phyloP scores from a whole-genome alignment of 1,140 invertebrate species.

The Phymorhynchus buccinoides region DNA sequence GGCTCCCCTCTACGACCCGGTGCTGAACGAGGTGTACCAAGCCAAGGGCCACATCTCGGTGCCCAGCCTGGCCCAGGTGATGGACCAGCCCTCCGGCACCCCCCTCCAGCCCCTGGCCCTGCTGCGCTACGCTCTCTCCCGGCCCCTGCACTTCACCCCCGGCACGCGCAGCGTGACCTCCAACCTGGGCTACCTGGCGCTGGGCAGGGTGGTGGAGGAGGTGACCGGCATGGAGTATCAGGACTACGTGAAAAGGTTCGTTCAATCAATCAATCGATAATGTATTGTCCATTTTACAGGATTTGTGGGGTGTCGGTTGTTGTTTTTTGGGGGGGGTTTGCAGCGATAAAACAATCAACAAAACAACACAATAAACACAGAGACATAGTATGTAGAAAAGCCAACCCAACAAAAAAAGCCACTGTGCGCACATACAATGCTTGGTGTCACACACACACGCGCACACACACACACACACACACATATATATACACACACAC shows the following conservation, averaged over 20 bases:
- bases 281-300: too few relatives aligned
- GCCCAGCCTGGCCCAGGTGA: slow-evolving; percentile 57
- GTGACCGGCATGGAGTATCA: slow-evolving; percentile 61
- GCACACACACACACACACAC: too few relatives aligned
- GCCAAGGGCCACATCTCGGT: slow-evolving; percentile 51
- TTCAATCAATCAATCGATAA: too few relatives aligned
- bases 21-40: slow-evolving; percentile 58
- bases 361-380: too few relatives aligned
- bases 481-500: too few relatives aligned
- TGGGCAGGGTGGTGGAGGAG: slow-evolving; percentile 71
- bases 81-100: slow-evolving; percentile 48
- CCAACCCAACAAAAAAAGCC: too few relatives aligned
- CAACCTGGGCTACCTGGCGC: slow-evolving; percentile 71
- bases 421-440: too few relatives aligned
- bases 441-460: too few relatives aligned
- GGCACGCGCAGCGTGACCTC: slow-evolving; percentile 67
- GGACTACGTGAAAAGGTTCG: slow-evolving; percentile 60
- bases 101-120: slow-evolving; percentile 49
- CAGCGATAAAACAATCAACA: too few relatives aligned
- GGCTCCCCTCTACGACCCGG: slow-evolving; percentile 60
- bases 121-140: slow-evolving; percentile 62
- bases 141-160: slow-evolving; percentile 60
- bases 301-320: too few relatives aligned
- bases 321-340: too few relatives aligned
- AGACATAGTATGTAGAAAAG: too few relatives aligned